Evolutionary conservation across 2,888 invertebrate genomes (phyloP).

Genomic region (Rhabditophanes sp.): DNA sequence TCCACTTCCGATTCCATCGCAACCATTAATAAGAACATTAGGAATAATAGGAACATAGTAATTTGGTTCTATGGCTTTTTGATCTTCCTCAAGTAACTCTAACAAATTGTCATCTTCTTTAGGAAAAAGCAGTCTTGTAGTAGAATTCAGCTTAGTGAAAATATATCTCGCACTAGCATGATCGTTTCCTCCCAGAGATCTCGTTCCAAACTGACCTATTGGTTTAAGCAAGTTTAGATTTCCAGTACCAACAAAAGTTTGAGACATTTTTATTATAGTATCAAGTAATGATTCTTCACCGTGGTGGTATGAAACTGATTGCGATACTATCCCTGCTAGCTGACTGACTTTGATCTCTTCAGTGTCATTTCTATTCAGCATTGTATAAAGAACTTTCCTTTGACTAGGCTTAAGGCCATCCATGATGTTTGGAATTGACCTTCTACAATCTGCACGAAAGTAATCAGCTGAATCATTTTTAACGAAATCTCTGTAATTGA

Average conservation of each 20-base stretch:
- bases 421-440: constrained; percentile 56
- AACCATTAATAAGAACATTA: constrained; percentile 86
- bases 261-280: constrained; percentile 87
- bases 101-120: constrained; percentile 72
- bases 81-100: constrained; percentile 74
- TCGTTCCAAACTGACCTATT: constrained; percentile 86
- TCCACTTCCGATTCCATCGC: constrained; percentile 92
- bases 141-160: constrained; percentile 67
- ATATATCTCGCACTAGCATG: constrained; percentile 92
- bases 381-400: constrained; percentile 56
- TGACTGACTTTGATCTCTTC: constrained; percentile 88
- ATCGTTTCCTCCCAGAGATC: constrained; percentile 73
- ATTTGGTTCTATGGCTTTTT: constrained; percentile 74
- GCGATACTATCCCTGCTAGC: constrained; percentile 85
- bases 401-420: constrained; percentile 79
- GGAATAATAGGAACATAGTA: constrained; percentile 87
- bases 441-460: constrained; percentile 13
- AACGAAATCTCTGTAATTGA: constrained; percentile 13
- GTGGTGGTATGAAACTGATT: constrained; percentile 91
- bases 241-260: constrained; percentile 89
- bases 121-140: constrained; percentile 70
- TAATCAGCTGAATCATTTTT: constrained; percentile 15
- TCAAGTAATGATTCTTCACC: constrained; percentile 78
- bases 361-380: constrained; percentile 80
- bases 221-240: constrained; percentile 85